Base-by-base conservation (phyloP, 1,140 invertebrate genomes). In the Diorhabda carinulata region DNA sequence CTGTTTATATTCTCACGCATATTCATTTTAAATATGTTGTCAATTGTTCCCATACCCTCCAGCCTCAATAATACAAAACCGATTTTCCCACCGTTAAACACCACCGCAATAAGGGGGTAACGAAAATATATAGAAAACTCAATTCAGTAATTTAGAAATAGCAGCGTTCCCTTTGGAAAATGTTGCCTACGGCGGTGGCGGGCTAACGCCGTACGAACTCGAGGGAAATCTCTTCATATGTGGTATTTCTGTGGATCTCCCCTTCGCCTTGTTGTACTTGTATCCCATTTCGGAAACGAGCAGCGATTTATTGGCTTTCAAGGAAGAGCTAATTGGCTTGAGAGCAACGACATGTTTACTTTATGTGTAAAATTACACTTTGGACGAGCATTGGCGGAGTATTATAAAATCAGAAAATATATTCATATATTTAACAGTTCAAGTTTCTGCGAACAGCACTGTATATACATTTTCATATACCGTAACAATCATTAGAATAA, bases 151-250 rank as follows among this genome's bases (percentile, higher is more conserved):
- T 52, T 52, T 7, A 44, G 42, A 42, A 60, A 44, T 43, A 43
- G 43, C 43, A 10, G 41, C 61, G 44, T 62, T 62, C 61, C 61
- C 61, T 8, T 62, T 62, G 61, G 61, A 62, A 62, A n/a, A 6
- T 52, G 47, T n/a, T 25, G 61, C n/a, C 43, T 2, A 10, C 61
- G 61, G 61, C 58, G 42, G 2, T 8, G 25, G 6, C 52, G 58
- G 5, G 8, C 6, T 41, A 25, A 43, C n/a, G 41, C 60, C 25
- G 25, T 52, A 8, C 40, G 64, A 43, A 52, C 71, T 70, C 71
- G 64, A 57, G 72, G 72, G 72, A 73, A 73, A 73, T 73, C 70
- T 72, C 64, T 71, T 73, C 72, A 69, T 73, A 72, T 73, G 72
- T 65, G 70, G 72, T 64, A 63, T 45, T 40, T 47, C n/a, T 61